Conservation (phyloP, 2,113 vertebrate species). For the Apodemus sylvaticus region DNA sequence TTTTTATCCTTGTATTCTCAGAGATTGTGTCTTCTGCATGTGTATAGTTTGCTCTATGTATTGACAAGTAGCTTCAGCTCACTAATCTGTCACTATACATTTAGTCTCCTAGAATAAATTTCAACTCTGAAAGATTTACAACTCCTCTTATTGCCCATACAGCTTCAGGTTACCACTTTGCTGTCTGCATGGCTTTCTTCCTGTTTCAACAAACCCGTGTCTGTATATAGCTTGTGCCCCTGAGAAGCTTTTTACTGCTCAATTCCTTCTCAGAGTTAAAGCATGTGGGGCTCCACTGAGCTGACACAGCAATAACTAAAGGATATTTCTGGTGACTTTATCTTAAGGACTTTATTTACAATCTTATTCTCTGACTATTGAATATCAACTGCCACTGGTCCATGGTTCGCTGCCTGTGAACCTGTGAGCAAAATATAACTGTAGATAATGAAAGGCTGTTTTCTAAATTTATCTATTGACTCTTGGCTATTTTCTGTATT, state of each 20-base stretch:
- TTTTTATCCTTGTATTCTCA: background rate
- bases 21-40: background rate
- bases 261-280: background rate
- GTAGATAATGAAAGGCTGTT: background rate
- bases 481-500: background rate
- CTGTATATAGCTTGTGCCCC: background rate
- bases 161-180: background rate
- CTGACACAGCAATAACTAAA: background rate
- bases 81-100: background rate
- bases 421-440: background rate
- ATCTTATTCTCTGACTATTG: background rate
- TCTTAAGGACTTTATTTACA: conserved; percentile 6
- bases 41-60: background rate
- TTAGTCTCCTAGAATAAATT: background rate
- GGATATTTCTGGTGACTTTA: background rate
- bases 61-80: background rate
- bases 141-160: background rate
- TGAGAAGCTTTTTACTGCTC: conserved; percentile 12
- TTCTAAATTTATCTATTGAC: background rate
- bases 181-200: background rate
- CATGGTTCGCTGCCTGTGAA: background rate
- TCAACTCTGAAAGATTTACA: background rate
- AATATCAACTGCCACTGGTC: background rate
- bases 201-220: background rate
- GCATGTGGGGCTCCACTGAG: background rate